Base-by-base conservation (phyloP, 2,888 invertebrate genomes). In the Drosophila melanocephala region DNA sequence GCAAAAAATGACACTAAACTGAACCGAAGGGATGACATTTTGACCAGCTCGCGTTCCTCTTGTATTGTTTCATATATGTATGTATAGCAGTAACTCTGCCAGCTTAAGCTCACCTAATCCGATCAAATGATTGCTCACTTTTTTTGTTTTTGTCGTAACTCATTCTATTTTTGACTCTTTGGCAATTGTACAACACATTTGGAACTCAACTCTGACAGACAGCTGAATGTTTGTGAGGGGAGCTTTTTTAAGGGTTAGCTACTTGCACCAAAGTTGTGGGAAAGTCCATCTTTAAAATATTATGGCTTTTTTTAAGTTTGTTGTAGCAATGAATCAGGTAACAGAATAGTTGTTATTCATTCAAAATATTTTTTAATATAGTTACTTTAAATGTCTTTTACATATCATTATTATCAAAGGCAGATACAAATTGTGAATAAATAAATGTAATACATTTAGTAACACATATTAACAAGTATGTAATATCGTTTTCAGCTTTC, bases 91-190 rank as follows among this genome's bases (percentile, higher is more conserved):
- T 14, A 57, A 30, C 56, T 63, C 56, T 55, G 67, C 55, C 65
- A 66, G 63, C 67, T 50, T 64, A 81, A 75, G 61, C 65, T 83
- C 76, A 77, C 79, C 87, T 92, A 92, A 92, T 92, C 92, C 90
- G 91, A 89, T 92, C 89, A 92, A 89, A 86, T 91, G 92, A 90
- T 92, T 92, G 92, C 72, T 84, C 83, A 73, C 81, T 81, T 80
- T 75, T 59, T 63, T 57, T 42, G 35, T 47, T 47, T 47, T 22
- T 22, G 26, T 26, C 22, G 57, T 47, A 57, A 51, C 51, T 53
- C 52, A 22, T 22, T 10, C 39, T 12, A 22, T 30, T 60, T 47
- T 60, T 66, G 77, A 77, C 76, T 77, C 77, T 59, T 57, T 26
- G 56, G 58, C 68, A 63, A 62, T 69, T 81, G 72, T 44, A 50